Conservation (phyloP, 2,888 invertebrate species). For the Odontocolon sp. region DNA sequence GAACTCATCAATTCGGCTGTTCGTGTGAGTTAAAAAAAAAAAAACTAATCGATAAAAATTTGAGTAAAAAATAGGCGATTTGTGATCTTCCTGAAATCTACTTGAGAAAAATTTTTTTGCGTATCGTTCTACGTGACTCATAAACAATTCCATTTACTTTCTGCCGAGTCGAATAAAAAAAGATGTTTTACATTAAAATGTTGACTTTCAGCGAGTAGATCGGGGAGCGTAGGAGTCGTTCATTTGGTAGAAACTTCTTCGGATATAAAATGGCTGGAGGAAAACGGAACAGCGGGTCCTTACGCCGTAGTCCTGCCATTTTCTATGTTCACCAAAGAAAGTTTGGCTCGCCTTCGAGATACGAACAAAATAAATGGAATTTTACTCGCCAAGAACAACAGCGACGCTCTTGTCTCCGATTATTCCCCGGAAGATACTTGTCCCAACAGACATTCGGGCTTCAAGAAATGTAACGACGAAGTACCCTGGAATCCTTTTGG, state of each 20-base stretch:
- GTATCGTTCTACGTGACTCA: too few species aligned
- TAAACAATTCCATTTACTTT: background rate
- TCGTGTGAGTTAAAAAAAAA: conserved; percentile 86
- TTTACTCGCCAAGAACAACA: conserved; percentile 83
- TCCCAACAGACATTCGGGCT: conserved; percentile 89
- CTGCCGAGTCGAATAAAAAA: background rate
- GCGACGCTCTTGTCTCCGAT: too few species aligned
- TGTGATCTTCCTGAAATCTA: too few species aligned
- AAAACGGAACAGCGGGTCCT: conserved; percentile 88
- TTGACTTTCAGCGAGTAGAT: conserved; percentile 84
- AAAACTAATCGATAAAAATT: too few species aligned
- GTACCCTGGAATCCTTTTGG: conserved; percentile 91
- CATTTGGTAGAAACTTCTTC: conserved; percentile 85
- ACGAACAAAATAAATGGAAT: conserved; percentile 85
- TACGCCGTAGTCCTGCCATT: conserved; percentile 90
- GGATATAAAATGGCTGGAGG: conserved; percentile 89
- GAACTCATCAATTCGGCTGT: conserved; percentile 97
- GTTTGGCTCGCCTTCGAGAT: conserved; percentile 83
- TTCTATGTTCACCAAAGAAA: conserved; percentile 84
- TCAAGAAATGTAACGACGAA: conserved; percentile 81
- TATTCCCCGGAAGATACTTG: conserved; percentile 87
- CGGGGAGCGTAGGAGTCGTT: conserved; percentile 93
- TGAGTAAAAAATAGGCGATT: too few species aligned
- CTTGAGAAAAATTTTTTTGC: too few species aligned
- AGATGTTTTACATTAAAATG: conserved; percentile 33